These are phyloP conservation scores for Fragum sueziense DNA, from an alignment of 2,888 invertebrate species.

Conservation along the genomic window DNA sequence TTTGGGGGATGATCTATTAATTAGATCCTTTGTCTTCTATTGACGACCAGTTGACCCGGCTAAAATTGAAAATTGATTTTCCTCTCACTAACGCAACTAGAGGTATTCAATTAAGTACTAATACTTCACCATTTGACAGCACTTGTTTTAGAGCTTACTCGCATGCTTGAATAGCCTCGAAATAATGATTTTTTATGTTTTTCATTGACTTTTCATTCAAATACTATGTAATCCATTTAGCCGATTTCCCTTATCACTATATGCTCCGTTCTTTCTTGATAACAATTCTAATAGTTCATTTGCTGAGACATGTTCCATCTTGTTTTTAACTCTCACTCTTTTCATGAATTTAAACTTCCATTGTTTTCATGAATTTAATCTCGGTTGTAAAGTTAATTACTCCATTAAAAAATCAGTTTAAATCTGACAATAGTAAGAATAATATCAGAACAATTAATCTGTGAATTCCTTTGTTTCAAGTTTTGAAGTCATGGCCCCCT, in stretches of 20 bases:
- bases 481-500: constrained; percentile 8
- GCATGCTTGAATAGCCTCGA: background rate
- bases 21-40: constrained; percentile 8
- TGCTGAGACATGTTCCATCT: no score
- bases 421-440: constrained; percentile 6
- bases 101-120: background rate
- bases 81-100: background rate
- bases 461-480: background rate
- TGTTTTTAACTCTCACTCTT: no score
- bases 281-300: no score
- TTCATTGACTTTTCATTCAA: background rate
- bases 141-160: background rate
- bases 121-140: background rate
- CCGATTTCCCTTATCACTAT: background rate
- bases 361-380: no score
- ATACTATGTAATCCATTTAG: background rate
- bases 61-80: constrained; percentile 15
- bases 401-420: background rate
- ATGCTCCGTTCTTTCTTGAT: background rate
- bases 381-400: background rate
- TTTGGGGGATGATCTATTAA: constrained; percentile 6
- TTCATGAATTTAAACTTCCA: no score
- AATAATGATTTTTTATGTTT: background rate
- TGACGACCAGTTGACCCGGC: background rate
- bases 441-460: background rate